Evolutionary conservation across 2,888 invertebrate genomes (phyloP).

Genomic region (Lydus trimaculatus): DNA sequence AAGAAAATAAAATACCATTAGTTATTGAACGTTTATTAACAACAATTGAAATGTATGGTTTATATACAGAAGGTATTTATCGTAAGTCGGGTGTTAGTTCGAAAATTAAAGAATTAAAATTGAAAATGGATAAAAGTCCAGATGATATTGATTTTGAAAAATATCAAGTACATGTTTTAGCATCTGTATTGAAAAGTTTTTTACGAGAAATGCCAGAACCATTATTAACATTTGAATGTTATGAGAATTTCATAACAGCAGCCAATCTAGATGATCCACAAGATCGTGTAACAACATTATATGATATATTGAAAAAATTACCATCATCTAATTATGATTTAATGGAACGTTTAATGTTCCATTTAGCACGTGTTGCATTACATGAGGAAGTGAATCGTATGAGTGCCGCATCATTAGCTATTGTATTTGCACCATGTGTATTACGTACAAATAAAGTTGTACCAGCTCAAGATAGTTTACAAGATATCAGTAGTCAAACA

Average conservation of each 20-base stretch:
- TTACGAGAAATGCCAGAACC: constrained; percentile 94
- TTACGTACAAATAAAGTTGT: constrained; percentile 85
- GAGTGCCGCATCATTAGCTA: constrained; percentile 90
- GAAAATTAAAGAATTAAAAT: constrained; percentile 80
- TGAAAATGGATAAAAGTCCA: constrained; percentile 78
- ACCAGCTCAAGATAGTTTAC: constrained; percentile 90
- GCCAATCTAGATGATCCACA: constrained; percentile 82
- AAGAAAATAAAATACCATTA: constrained; percentile 83
- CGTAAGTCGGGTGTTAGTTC: constrained; percentile 89
- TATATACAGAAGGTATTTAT: constrained; percentile 93
- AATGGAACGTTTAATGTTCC: constrained; percentile 91
- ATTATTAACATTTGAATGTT: constrained; percentile 89
- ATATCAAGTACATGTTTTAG: constrained; percentile 88
- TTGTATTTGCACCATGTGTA: constrained; percentile 95
- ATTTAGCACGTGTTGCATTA: constrained; percentile 86
- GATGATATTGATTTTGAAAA: constrained; percentile 77
- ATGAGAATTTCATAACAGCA: constrained; percentile 92
- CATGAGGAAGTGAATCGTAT: constrained; percentile 90
- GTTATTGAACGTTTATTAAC: constrained; percentile 88
- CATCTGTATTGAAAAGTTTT: constrained; percentile 88
- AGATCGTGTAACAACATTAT: constrained; percentile 84
- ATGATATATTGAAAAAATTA: constrained; percentile 86
- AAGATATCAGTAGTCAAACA: constrained; percentile 89
- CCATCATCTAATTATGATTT: constrained; percentile 90
- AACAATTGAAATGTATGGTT: constrained; percentile 89